Evolutionary conservation across 2,113 vertebrate genomes (phyloP).

Genomic region (Carettochelys insculpta): DNA sequence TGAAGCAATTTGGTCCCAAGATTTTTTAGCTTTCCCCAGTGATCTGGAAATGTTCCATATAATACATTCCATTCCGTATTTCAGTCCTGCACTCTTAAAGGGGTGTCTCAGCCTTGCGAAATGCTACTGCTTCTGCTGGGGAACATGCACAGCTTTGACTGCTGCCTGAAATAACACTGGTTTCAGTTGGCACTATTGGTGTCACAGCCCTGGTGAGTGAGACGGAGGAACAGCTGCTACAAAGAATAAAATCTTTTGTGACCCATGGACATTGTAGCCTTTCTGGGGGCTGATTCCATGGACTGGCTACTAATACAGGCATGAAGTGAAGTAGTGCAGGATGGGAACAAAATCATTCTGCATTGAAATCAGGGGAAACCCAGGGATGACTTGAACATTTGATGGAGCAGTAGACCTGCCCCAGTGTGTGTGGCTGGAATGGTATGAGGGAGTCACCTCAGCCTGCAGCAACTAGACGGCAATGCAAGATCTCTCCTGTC

Average conservation of each 20-base stretch:
- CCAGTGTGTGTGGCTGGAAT: not conserved
- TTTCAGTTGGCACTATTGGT: rapidly evolving
- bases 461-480: not conserved
- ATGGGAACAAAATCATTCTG: too few species aligned
- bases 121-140: not conserved
- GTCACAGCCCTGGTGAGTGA: not conserved
- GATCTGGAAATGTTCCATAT: not conserved
- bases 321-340: too few species aligned
- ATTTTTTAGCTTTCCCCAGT: not conserved
- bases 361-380: too few species aligned
- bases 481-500: not conserved
- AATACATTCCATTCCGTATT: too few species aligned
- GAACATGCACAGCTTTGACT: rapidly evolving
- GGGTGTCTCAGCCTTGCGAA: not conserved
- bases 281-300: not conserved
- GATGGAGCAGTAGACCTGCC: not conserved
- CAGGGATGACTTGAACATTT: rapidly evolving
- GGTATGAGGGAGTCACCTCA: not conserved
- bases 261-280: not conserved
- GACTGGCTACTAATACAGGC: rapidly evolving
- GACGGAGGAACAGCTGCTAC: not conserved
- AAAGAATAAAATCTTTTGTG: rapidly evolving
- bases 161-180: not conserved
- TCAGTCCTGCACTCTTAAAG: not conserved
- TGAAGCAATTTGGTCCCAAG: not conserved